Percentiles rank a stretch among this genome's conserved stretches.
Conservation (phyloP, 2,797 vertebrate genomes). For the Falco novaeseelandiae region DNA sequence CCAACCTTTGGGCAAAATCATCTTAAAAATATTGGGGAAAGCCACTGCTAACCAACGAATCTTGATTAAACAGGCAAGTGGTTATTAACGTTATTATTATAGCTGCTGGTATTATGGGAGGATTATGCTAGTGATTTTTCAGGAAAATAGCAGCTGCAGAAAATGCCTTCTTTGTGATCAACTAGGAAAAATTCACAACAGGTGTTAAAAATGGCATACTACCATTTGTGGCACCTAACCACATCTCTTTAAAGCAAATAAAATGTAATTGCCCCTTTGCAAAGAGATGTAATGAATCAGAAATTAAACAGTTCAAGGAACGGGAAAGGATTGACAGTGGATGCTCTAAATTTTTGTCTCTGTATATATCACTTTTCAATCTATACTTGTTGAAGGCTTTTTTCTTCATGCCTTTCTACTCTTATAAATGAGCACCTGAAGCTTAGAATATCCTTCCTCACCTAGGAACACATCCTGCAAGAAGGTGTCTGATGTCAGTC, state of each 20-base stretch:
- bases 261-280: neutral
- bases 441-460: neutral
- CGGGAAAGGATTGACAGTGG: neutral
- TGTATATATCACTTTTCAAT: neutral
- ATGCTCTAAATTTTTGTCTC: neutral
- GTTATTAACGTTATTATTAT: conserved; percentile 58
- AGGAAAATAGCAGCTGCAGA: conserved; percentile 20
- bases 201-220: conserved; percentile 10
- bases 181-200: conserved; percentile 2
- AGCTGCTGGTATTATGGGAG: conserved; percentile 29
- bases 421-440: neutral
- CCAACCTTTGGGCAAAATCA: neutral
- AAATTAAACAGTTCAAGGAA: neutral
- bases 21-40: neutral
- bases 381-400: neutral
- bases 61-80: neutral
- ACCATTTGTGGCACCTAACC: neutral
- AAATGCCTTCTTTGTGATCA: conserved; percentile 26
- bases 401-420: neutral
- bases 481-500: neutral
- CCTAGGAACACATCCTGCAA: neutral
- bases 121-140: conserved; percentile 28
- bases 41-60: neutral
- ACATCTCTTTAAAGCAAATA: neutral
- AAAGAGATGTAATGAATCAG: neutral